Conservation (phyloP, 2,888 invertebrate species). For the Scaeva pyrastri region DNA sequence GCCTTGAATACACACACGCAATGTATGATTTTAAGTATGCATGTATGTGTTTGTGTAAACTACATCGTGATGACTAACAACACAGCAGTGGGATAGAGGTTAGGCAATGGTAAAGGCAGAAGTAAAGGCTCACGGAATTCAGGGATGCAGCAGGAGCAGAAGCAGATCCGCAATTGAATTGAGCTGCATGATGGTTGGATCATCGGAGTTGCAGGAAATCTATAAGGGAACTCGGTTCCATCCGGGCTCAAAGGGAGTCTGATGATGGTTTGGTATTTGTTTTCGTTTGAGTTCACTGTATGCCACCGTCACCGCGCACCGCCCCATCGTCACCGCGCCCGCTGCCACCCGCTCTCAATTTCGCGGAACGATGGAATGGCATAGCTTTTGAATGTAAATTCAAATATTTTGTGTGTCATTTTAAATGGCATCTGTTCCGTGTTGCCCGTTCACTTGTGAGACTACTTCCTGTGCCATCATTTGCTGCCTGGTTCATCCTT, state of each 20-base stretch:
- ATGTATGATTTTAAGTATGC: too few species aligned
- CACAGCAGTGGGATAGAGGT: too few species aligned
- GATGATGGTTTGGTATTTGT: conserved; percentile 54
- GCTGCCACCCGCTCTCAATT: too few species aligned
- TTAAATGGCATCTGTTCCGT: conserved; percentile 73
- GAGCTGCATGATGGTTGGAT: conserved; percentile 49
- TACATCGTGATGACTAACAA: too few species aligned
- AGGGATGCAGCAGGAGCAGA: conserved; percentile 32
- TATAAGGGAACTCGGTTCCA: conserved; percentile 32
- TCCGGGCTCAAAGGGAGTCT: conserved; percentile 8
- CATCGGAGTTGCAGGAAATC: conserved; percentile 52
- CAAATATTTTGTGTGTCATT: conserved; percentile 75
- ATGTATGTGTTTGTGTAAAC: too few species aligned
- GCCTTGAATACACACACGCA: conserved; percentile 52
- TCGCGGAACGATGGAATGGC: background rate
- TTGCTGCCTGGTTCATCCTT: conserved; percentile 34
- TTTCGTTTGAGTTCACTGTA: conserved; percentile 59
- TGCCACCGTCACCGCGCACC: conserved; percentile 7
- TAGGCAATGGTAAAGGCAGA: background rate
- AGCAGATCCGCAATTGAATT: conserved; percentile 63
- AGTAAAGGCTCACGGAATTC: conserved; percentile 9
- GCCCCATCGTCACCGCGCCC: background rate
- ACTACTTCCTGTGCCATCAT: conserved; percentile 60
- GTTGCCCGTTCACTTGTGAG: conserved; percentile 75
- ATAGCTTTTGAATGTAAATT: conserved; percentile 64